Base-by-base conservation (phyloP, 2,888 invertebrate genomes). In the Zhengitettix transpicula region DNA sequence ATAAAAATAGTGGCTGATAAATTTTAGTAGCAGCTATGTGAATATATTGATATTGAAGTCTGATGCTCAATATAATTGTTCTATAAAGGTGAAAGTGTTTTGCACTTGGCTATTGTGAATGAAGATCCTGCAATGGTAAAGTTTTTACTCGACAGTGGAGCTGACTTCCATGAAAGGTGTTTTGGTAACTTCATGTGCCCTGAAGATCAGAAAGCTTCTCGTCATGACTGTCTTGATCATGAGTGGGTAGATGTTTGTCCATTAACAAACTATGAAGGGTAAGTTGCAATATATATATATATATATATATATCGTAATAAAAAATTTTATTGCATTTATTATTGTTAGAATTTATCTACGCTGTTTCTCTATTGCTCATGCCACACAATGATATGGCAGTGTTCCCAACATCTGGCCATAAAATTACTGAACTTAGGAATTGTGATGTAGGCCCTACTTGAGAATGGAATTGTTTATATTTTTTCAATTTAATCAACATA, bases 111-210 rank as follows among this genome's bases (percentile, higher is more conserved):
- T 7, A 96, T 98, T 66, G 96, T 97, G 1, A 99, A 98, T 73
- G 98, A 99, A 71, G 98, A 99, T 71, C 94, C 95, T 0, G 86
- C 92, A 0, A 94, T 97, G 93, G 97, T 97, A 9, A 96, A 94
- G 75, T 96, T 87, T 71, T 77, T 99, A 8, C 74, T 99, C 56
- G 92, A 95, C 72, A 85, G 90, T 28, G 91, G 92, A 0, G 95
- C 92, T 0, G 85, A 97, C 73, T 89, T 91, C 63, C 87, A 93
- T 70, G 92, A 94, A 71, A 79, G 95, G n/a, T 95, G 95, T 70
- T 86, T 83, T 67, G 98, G 98, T 0, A 89, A 91, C 70, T 98
- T 98, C 71, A 98, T 99, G 89, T 90, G 90, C 63, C 93, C 97
- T 0, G 97, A 98, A 71, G 98, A 99, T 73, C 97, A 98, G 73